Percentiles rank a stretch among this genome's conserved stretches.
Conservation (phyloP, 2,888 invertebrate species). For the Calephelis perditalis region DNA sequence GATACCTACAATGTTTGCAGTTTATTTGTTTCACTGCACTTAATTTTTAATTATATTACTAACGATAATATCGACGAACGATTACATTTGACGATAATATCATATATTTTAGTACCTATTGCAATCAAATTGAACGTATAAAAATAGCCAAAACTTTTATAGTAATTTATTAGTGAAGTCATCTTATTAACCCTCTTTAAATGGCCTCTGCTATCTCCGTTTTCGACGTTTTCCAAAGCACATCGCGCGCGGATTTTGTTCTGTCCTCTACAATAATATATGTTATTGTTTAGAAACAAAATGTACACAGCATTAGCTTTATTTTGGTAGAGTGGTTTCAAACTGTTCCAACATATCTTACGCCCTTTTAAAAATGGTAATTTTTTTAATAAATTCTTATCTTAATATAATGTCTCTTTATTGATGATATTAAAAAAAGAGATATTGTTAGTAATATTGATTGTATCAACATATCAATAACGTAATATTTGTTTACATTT, state of each 20-base stretch:
- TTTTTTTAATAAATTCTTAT: background rate
- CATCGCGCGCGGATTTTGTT: slow-evolving; percentile 52
- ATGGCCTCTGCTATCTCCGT: slow-evolving; percentile 13
- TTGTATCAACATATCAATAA: background rate
- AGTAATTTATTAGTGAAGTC: slow-evolving; percentile 20
- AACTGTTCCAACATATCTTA: slow-evolving; percentile 29
- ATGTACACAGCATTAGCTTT: slow-evolving; percentile 47
- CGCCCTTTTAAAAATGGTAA: slow-evolving; percentile 4
- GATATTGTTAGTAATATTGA: background rate
- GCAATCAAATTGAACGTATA: too few relatives aligned
- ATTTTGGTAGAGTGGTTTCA: slow-evolving; percentile 42
- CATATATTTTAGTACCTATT: too few relatives aligned
- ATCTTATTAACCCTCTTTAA: slow-evolving; percentile 18
- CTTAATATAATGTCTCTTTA: background rate
- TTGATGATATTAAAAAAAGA: background rate
- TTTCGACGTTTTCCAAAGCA: slow-evolving; percentile 58
- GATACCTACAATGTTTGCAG: too few relatives aligned
- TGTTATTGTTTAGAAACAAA: slow-evolving; percentile 42
- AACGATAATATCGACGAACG: too few relatives aligned
- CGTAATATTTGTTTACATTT: background rate
- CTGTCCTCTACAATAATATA: slow-evolving; percentile 35
- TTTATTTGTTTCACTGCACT: too few relatives aligned
- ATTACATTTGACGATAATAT: too few relatives aligned
- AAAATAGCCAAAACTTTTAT: too few relatives aligned
- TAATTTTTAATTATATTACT: too few relatives aligned